These are phyloP conservation scores for Callitettix versicolor DNA, from an alignment of 1,140 invertebrate genomes.

Conservation along the genomic window DNA sequence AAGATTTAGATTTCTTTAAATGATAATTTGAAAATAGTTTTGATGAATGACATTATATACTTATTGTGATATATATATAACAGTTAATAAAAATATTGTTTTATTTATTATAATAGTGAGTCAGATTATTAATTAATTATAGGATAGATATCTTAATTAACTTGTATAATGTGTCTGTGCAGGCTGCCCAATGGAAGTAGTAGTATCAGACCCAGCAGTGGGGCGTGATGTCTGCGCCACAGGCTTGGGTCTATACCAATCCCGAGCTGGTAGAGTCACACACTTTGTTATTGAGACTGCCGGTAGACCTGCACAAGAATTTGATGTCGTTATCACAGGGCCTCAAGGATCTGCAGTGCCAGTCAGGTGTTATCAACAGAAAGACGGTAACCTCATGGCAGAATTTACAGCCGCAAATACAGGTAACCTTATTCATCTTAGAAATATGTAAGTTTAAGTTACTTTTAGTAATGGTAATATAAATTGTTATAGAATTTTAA, in stretches of 20 bases:
- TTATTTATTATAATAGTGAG: too few species aligned
- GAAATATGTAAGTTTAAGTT: too few species aligned
- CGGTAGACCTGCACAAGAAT: conserved; percentile 72
- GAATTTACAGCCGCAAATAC: conserved; percentile 80
- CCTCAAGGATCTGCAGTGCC: conserved; percentile 83
- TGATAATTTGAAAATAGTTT: too few species aligned
- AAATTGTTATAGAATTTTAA: too few species aligned
- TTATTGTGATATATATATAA: too few species aligned
- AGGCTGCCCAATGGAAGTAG: conserved; percentile 41
- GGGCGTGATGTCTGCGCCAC: conserved; percentile 65
- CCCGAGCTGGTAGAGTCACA: conserved; percentile 63
- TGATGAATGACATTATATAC: too few species aligned
- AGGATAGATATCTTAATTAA: too few species aligned
- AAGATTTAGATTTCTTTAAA: too few species aligned
- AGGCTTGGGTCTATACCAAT: conserved; percentile 72
- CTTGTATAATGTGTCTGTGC: too few species aligned
- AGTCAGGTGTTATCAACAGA: conserved; percentile 89
- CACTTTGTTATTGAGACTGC: conserved; percentile 83
- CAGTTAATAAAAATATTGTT: too few species aligned
- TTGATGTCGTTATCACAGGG: conserved; percentile 80
- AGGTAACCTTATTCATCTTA: conserved; percentile 39
- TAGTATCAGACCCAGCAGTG: conserved; percentile 45
- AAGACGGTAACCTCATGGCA: conserved; percentile 83
- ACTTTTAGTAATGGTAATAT: too few species aligned
- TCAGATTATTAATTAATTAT: too few species aligned